Evolutionary conservation across 2,888 invertebrate genomes (phyloP).

Genomic region (Colostygia pectinataria): DNA sequence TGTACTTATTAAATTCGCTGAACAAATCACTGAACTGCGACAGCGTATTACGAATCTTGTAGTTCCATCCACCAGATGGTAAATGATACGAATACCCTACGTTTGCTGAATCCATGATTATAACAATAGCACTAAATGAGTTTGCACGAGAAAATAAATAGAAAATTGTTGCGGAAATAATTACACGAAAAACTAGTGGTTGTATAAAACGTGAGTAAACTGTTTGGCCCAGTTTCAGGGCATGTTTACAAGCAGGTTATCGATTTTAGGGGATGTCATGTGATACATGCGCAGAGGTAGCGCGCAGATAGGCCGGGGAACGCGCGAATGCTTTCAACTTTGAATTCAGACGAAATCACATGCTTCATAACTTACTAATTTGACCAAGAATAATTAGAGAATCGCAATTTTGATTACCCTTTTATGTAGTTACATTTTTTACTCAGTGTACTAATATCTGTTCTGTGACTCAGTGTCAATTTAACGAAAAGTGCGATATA

Average conservation of each 20-base stretch:
- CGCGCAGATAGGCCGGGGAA: slow-evolving; percentile 23
- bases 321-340: slow-evolving; percentile 8
- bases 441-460: no score
- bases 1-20: slow-evolving; percentile 97
- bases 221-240: slow-evolving; percentile 60
- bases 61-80: slow-evolving; percentile 89
- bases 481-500: no score
- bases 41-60: slow-evolving; percentile 89
- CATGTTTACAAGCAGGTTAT: slow-evolving; percentile 75
- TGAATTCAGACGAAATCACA: no score
- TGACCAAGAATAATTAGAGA: no score
- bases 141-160: slow-evolving; percentile 15
- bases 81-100: slow-evolving; percentile 93
- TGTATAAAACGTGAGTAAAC: slow-evolving; percentile 43
- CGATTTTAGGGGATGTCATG: slow-evolving; percentile 32
- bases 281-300: slow-evolving; percentile 16
- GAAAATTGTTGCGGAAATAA: slow-evolving; percentile 45
- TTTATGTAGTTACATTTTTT: no score
- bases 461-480: no score
- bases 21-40: slow-evolving; percentile 96
- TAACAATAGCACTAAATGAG: no score
- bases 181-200: slow-evolving; percentile 54
- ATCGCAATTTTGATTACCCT: no score
- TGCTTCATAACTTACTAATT: no score
- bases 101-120: slow-evolving; percentile 82